Base-by-base conservation (phyloP, 2,888 invertebrate species). In the Schizotus pectinicornis region DNA sequence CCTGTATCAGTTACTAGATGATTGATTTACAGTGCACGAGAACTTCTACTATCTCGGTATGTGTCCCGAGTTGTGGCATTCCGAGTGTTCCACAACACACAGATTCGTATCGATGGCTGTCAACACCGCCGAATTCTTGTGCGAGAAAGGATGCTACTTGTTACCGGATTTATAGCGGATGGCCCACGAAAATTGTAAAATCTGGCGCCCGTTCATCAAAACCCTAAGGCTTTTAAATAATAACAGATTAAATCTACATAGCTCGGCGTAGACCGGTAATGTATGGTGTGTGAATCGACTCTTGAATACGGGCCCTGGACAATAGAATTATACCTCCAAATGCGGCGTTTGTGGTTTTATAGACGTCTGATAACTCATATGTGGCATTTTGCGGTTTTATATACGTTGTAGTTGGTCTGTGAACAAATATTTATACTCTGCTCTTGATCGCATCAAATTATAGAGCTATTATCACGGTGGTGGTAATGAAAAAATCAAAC, bases 21-120 rank as follows among this genome's bases (percentile, higher is more conserved):
- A 73, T 73, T 73, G 73, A 73, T 73, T 72, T 72, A 72, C 68
- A 64, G 59, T 55, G 61, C 63, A 68, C 64, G 66, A 65, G 62
- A 50, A 45, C 55, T 39, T 54, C 50, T 58, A 64, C 60, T 48
- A 49, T 59, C 58, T 62, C 49, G 56, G 68, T 68, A 68, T 68
- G 69, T 67, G 65, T 67, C 57, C 68, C 59, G n/a, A n/a, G n/a
- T n/a, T n/a, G 68, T 67, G 70, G 70, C 67, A 70, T 68, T 67
- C 70, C 63, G 56, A 59, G 67, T 70, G 67, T 68, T 62, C 66
- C 62, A 59, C 54, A 36, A 58, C 48, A 49, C 34, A 13, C 14
- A 53, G 60, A 61, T 60, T 34, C 36, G 37, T 53, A 61, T 63
- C 58, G 43, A 58, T 37, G 48, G 48, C 59, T 59, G 61, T 61